Evolutionary conservation across 2,888 invertebrate species (phyloP).

Genomic region (Hyposoter didymator): DNA sequence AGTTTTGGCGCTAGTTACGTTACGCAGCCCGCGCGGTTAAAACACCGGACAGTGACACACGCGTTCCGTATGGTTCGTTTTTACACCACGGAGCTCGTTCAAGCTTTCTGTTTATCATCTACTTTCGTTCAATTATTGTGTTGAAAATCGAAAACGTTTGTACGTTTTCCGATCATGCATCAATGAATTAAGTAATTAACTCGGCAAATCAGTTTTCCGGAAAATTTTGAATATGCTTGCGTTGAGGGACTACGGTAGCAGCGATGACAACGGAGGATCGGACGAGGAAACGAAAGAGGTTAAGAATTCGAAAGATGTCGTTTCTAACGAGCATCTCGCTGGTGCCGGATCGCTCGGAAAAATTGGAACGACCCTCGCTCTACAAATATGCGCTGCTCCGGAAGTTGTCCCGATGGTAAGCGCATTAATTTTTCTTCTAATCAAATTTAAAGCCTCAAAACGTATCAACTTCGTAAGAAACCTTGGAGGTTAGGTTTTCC

Average conservation of each 20-base stretch:
- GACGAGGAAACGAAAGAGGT: conserved; percentile 78
- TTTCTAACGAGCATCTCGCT: conserved; percentile 57
- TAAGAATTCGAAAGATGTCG: conserved; percentile 83
- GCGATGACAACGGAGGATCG: conserved; percentile 85
- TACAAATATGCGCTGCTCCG: conserved; percentile 93
- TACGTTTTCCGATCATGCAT: not conserved
- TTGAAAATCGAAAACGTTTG: not conserved
- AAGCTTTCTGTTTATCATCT: not conserved
- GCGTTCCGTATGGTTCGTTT: not conserved
- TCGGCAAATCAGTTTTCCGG: not conserved
- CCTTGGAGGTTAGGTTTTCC: not conserved
- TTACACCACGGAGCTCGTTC: too few species aligned
- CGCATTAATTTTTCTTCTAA: conserved; percentile 68
- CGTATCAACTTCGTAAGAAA: not conserved
- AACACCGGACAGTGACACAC: not conserved
- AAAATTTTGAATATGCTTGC: conserved; percentile 86
- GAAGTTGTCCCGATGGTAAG: conserved; percentile 92
- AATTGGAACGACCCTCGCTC: conserved; percentile 85
- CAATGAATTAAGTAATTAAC: conserved; percentile 1
- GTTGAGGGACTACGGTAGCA: conserved; percentile 90
- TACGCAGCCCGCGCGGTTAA: too few species aligned
- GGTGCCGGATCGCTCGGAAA: conserved; percentile 84
- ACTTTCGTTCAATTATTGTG: conserved; percentile 6
- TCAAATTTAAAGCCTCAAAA: not conserved
- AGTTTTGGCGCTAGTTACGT: conserved; percentile 26